Evolutionary conservation across 1,140 invertebrate species (phyloP), one percentile per base, ranked within the genome.

Genomic region (Drosophila auraria): DNA sequence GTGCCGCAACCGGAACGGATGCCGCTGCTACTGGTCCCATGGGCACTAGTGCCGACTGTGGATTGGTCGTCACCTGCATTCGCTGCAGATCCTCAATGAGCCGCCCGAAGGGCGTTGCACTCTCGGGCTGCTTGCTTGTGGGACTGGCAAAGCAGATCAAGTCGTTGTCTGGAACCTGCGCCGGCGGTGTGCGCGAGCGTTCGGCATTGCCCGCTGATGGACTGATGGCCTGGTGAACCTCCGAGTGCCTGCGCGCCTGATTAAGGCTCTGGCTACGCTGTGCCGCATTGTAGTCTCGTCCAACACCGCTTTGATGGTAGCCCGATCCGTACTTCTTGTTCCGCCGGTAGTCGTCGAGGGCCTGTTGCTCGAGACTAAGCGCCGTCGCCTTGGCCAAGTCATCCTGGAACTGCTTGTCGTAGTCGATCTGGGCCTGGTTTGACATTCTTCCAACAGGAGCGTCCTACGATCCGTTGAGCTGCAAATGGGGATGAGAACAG

Each of bases 361-460:
- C 97, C 66, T 97, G 94, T 89, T 95, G 97, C 93, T 97, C 97
- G 83, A 98, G 94, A 93, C 97, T 97, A 25, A 98, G 93, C 59
- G 97, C 97, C 92, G 96, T 96, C 7, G 97, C 97, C 89, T 96
- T 95, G 93, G 97, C 97, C 87, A 98, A 93, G 92, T 98, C 97
- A 78, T 97, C 96, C 94, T 97, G 94, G 92, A 96, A 97, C 92
- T 97, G 95, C 80, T 95, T 95, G 83, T 97, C 97, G 94, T 96
- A 96, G 91, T 97, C 96, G 61, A 94, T 62, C 61, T 93, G 86
- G 23, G 83, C 82, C 68, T 91, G 91, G 71, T 92, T 92, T 65
- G 86, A 82, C 86, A 90, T 90, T 80, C 63, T 90, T 62, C 62
- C 51, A 54, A 60, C 65, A 59, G 44, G 50, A 60, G 60, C 58